Base-by-base conservation (phyloP, 2,797 vertebrate genomes). In the Dallia pectoralis region DNA sequence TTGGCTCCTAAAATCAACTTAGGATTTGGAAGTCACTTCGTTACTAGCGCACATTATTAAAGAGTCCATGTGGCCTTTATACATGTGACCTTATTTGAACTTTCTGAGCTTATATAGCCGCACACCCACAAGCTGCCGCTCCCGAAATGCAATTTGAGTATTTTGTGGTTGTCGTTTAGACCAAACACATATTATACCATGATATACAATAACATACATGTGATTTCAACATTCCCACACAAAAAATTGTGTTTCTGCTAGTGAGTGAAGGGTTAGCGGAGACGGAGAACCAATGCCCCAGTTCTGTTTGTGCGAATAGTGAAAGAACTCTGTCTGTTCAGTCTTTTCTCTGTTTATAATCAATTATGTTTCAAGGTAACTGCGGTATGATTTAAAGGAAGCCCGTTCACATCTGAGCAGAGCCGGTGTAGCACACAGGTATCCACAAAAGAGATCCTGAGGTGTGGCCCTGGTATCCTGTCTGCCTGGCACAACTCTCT, bases 281-380 rank as follows among this genome's bases (percentile, higher is more conserved):
- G 75, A 80, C 77, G 16, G 71, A 82, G 59, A 51, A 44, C 71
- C 75, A 71, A 19, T 71, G 70, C 32, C n/a, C 32, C 61, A 29
- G 76, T 81, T 73, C 62, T 36, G 64, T 61, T 48, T 72, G 32
- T 69, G 49, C 67, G 71, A 8, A 36, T 32, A 36, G 73, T 83
- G 85, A 88, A 85, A 88, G 81, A 84, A 3, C 69, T 76, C 76
- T 81, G 80, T 86, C 86, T 79, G 82, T 63, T 74, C 53, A 59
- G 53, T 25, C 81, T 72, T 67, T 56, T 72, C 74, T 84, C 81
- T 89, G 88, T 89, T 89, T 89, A 89, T 90, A 91, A 89, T 86
- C 88, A 83, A 87, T 89, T 90, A 85, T 89, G 85, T 85, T 84
- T 79, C 48, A 82, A 88, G 86, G 87, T 84, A 85, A 83, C 81